These are phyloP conservation scores for Anaspis maculata DNA, from an alignment of 2,888 invertebrate species.

Conservation along the genomic window DNA sequence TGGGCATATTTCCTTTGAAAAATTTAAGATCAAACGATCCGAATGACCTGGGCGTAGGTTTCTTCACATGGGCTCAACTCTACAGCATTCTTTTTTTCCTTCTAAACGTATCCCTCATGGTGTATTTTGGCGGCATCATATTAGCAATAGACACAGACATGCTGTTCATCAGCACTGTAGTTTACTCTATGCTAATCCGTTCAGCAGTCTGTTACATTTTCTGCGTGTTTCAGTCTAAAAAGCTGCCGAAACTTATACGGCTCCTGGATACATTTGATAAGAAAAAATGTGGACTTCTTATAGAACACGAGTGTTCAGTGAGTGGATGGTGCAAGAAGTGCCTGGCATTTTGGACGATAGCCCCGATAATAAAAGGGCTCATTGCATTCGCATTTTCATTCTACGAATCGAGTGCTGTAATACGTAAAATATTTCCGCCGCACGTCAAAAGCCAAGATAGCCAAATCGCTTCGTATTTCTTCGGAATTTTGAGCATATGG, in stretches of 20 bases:
- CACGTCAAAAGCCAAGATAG: not conserved
- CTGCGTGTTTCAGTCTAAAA: slow-evolving; percentile 12
- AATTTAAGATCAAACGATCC: slow-evolving; percentile 16
- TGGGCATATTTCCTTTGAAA: slow-evolving; percentile 23
- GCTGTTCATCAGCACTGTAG: slow-evolving; percentile 11
- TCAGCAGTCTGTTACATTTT: slow-evolving; percentile 16
- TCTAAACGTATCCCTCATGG: slow-evolving; percentile 7
- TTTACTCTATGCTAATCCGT: slow-evolving; percentile 12
- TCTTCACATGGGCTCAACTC: slow-evolving; percentile 14
- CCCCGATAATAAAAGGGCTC: slow-evolving; percentile 9
- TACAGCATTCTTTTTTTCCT: slow-evolving; percentile 16
- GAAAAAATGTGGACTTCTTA: slow-evolving; percentile 9
- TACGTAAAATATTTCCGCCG: slow-evolving; percentile 3
- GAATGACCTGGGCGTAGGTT: slow-evolving; percentile 11
- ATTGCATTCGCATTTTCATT: slow-evolving; percentile 3
- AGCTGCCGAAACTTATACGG: slow-evolving; percentile 19
- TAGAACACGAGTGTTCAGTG: no score
- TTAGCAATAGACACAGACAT: slow-evolving; percentile 6
- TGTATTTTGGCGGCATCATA: slow-evolving; percentile 15
- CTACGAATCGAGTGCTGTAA: slow-evolving; percentile 3
- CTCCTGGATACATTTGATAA: slow-evolving; percentile 18
- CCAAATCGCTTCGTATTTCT: slow-evolving; percentile 12
- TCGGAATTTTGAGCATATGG: slow-evolving; percentile 22
- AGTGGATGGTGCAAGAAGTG: no score
- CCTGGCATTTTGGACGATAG: slow-evolving; percentile 9